Evolutionary conservation across 2,113 vertebrate species (phyloP).

Genomic region (Dipodomys ordii): DNA sequence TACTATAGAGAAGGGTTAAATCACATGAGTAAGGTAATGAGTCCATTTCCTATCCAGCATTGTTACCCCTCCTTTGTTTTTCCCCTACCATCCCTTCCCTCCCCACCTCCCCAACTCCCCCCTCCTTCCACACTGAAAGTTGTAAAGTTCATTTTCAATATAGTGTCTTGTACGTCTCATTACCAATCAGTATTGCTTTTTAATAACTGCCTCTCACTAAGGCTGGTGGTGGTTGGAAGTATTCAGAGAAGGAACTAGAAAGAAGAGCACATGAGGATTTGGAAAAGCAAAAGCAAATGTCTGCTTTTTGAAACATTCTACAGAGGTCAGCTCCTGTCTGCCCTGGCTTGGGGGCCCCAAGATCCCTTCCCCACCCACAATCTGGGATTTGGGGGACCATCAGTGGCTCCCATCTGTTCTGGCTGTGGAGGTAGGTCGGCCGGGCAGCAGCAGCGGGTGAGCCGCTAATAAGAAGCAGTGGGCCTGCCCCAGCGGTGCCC

Average conservation of each 20-base stretch:
- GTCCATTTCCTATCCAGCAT: too few relatives aligned
- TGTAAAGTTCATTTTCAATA: too few relatives aligned
- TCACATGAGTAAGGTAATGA: too few relatives aligned
- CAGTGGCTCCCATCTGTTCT: not conserved
- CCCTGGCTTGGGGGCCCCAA: not conserved
- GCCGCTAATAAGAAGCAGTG: conserved; percentile 73
- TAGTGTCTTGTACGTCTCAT: too few relatives aligned
- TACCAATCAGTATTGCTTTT: not conserved
- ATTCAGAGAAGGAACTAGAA: conserved; percentile 23
- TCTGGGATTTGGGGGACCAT: conserved; percentile 41
- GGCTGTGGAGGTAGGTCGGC: not conserved
- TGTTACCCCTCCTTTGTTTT: too few relatives aligned
- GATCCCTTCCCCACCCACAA: not conserved
- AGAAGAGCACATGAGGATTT: not conserved
- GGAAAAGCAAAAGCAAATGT: not conserved
- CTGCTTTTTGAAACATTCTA: conserved; percentile 36
- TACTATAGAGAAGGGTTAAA: too few relatives aligned
- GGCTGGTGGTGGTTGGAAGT: not conserved
- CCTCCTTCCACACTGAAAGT: too few relatives aligned
- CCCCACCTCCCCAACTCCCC: too few relatives aligned
- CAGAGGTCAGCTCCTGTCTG: not conserved
- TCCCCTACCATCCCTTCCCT: too few relatives aligned
- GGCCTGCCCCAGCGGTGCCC: conserved; percentile 46
- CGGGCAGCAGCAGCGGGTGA: conserved; percentile 44
- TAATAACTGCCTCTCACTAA: conserved; percentile 54